These are phyloP conservation scores for Sarotherodon lohbergeri DNA, from an alignment of 2,113 vertebrate genomes.

Conservation along the genomic window DNA sequence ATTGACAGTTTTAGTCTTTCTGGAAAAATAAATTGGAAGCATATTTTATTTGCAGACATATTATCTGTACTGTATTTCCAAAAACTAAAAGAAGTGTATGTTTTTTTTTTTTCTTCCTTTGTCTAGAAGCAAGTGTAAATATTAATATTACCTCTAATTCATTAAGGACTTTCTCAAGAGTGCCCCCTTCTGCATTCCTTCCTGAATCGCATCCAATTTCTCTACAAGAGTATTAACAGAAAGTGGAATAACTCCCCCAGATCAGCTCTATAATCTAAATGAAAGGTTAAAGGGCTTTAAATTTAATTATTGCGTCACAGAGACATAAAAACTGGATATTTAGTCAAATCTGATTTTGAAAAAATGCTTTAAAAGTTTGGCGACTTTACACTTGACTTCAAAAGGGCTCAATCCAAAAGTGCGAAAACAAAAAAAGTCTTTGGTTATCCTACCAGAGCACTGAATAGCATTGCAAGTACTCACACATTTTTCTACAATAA, in stretches of 20 bases:
- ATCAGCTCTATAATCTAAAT: not conserved
- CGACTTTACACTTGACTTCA: not conserved
- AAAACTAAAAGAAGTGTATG: not conserved
- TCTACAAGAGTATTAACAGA: not conserved
- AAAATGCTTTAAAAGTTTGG: not conserved
- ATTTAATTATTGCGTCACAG: not conserved
- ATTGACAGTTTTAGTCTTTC: not conserved
- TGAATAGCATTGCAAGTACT: not conserved
- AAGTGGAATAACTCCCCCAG: not conserved
- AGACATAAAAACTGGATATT: not conserved
- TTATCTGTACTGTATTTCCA: not conserved
- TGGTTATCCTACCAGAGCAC: not conserved
- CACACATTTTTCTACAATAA: fast-evolving
- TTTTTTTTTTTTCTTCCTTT: fast-evolving
- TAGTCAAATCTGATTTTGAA: not conserved
- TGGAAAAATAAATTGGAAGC: not conserved
- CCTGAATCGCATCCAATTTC: not conserved
- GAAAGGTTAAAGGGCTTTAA: not conserved
- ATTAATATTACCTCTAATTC: not conserved
- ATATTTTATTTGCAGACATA: not conserved
- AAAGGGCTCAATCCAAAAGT: not conserved
- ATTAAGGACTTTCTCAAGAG: not conserved
- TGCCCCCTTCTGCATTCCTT: not conserved
- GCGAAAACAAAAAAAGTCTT: not conserved
- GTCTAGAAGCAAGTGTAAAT: not conserved